phyloP scores from a whole-genome alignment of 2,888 invertebrate species.

The Lycaena phlaeas region DNA sequence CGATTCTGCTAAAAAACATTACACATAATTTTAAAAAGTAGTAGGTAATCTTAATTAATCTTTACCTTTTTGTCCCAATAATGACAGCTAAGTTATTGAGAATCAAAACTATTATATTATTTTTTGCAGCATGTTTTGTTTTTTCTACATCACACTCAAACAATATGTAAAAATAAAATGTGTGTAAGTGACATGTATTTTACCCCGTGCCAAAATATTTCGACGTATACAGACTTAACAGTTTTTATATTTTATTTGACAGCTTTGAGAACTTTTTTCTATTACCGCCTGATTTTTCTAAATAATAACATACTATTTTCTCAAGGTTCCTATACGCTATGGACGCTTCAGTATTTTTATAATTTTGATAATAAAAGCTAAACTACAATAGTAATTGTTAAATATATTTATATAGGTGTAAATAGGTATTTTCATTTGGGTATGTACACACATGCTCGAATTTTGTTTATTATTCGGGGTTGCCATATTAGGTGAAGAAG shows the following conservation, averaged over 20 bases:
- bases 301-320: conserved; percentile 13
- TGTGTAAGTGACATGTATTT: conserved; percentile 31
- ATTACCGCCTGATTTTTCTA: not conserved
- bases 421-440: conserved; percentile 5
- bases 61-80: too few species aligned
- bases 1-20: too few species aligned
- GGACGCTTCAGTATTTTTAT: conserved; percentile 15
- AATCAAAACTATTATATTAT: too few species aligned
- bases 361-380: conserved; percentile 11
- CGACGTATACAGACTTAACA: conserved; percentile 20
- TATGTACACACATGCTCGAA: conserved; percentile 6
- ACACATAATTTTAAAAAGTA: too few species aligned
- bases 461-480: conserved; percentile 3
- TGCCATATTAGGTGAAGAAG: conserved; percentile 1
- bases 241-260: conserved; percentile 10
- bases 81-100: too few species aligned
- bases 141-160: conserved; percentile 1
- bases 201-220: conserved; percentile 50
- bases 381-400: not conserved
- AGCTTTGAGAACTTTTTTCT: not conserved
- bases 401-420: conserved; percentile 8
- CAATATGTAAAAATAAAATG: conserved; percentile 3
- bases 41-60: too few species aligned
- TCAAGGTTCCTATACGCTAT: conserved; percentile 18
- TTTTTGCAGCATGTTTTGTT: too few species aligned